Base-by-base conservation (phyloP, 2,797 vertebrate genomes). In the Nyctibius grandis region DNA sequence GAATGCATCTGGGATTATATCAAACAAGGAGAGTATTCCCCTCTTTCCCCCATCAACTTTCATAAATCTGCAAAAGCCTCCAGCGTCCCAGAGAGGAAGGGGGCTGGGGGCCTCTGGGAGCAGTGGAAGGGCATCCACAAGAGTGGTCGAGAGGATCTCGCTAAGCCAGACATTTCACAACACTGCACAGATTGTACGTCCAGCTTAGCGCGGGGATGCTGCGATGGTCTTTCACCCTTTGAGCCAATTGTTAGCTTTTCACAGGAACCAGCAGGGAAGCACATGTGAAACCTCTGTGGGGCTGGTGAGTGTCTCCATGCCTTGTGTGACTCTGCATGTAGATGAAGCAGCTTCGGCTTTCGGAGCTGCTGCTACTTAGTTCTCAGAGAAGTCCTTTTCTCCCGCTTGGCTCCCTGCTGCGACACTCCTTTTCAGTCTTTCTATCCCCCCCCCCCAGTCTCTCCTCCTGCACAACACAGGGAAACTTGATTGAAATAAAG, bases 301-400 rank as follows among this genome's bases (percentile, higher is more conserved):
- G 98, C 91, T 75, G 97, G 95, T 82, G 89, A 96, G 97, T 72
- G 75, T 98, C 98, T 98, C 98, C 98, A 98, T 91, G 98, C 98
- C 97, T 97, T 98, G 98, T 99, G 98, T 98, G 99, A 98, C 98
- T 98, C 98, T 99, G 99, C 99, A 99, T 99, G 99, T 98, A 98
- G 99, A 99, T 99, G 99, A 99, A 99, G 98, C 98, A 97, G 97
- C 98, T 98, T 98, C 98, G 98, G 98, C 97, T 97, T 95, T 97
- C 96, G 89, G 98, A 97, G 98, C 98, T 98, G 98, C 97, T 98
- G 98, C 98, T 97, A 98, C 98, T 97, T 98, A 95, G 98, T 98
- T 99, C 99, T 99, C 99, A 99, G 98, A 98, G 98, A 98, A 98
- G 97, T 97, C 98, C 97, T 99, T 99, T 98, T 99, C 98, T 98